Conservation (phyloP, 2,888 invertebrate species). For the Ophion ellenae region DNA sequence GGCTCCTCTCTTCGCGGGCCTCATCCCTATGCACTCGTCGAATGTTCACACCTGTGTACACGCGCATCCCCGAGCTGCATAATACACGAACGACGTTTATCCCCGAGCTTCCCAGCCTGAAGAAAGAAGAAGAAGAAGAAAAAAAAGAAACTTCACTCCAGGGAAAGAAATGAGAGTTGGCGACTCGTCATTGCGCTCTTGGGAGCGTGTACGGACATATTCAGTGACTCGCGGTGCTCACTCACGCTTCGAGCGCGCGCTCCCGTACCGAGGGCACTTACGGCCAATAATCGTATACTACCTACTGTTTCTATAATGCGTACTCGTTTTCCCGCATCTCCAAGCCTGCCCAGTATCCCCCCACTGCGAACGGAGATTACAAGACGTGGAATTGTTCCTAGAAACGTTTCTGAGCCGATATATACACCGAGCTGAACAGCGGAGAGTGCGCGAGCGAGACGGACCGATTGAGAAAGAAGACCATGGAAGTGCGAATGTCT, state of each 20-base stretch:
- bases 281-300: constrained; percentile 65
- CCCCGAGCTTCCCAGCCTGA: constrained; percentile 25
- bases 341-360: background rate
- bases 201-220: background rate
- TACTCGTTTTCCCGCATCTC: constrained; percentile 56
- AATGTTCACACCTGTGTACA: constrained; percentile 17
- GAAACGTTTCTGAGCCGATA: constrained; percentile 49
- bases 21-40: background rate
- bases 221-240: constrained; percentile 6
- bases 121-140: background rate
- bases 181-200: constrained; percentile 33
- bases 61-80: background rate
- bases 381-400: constrained; percentile 53
- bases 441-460: background rate
- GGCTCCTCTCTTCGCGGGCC: background rate
- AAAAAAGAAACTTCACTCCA: background rate
- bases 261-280: constrained; percentile 49
- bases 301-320: constrained; percentile 63
- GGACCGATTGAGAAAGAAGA: background rate
- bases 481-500: background rate
- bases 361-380: constrained; percentile 25
- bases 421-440: constrained; percentile 1
- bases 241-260: constrained; percentile 27
- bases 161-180: constrained; percentile 19
- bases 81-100: background rate